Conservation (phyloP, 2,113 vertebrate species). For the Panthera tigris region DNA sequence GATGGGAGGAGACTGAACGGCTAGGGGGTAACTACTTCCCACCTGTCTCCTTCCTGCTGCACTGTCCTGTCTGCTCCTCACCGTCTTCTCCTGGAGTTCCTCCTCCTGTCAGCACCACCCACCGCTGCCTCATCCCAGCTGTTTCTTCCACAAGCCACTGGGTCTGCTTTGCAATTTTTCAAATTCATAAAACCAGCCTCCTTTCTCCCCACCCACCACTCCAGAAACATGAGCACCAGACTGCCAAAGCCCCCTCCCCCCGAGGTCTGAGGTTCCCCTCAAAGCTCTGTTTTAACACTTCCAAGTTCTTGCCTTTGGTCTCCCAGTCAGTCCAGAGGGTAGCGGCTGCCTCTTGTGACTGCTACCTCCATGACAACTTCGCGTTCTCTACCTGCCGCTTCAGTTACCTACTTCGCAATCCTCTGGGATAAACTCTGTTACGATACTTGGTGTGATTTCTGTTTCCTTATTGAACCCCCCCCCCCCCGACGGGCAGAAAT, state of each 20-base stretch:
- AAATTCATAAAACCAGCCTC: background rate
- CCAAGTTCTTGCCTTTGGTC: background rate
- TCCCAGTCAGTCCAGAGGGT: background rate
- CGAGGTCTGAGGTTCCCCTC: background rate
- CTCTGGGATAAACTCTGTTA: background rate
- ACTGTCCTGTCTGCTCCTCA: background rate
- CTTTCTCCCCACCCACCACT: background rate
- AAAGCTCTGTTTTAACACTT: background rate
- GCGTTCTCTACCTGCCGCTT: background rate
- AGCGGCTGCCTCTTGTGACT: background rate
- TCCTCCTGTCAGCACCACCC: background rate
- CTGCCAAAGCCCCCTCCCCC: background rate
- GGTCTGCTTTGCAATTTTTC: background rate
- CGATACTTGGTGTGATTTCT: background rate
- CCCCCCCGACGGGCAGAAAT: background rate
- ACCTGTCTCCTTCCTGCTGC: too few relatives aligned
- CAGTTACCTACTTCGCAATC: background rate
- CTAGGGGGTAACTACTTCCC: background rate
- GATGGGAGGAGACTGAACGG: background rate
- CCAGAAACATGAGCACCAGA: background rate
- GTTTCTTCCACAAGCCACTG: background rate
- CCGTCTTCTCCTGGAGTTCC: background rate
- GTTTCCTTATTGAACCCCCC: background rate
- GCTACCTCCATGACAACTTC: background rate
- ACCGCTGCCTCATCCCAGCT: too few relatives aligned